These are phyloP conservation scores for Unio delphinus DNA, from an alignment of 2,888 invertebrate genomes.

Conservation along the genomic window DNA sequence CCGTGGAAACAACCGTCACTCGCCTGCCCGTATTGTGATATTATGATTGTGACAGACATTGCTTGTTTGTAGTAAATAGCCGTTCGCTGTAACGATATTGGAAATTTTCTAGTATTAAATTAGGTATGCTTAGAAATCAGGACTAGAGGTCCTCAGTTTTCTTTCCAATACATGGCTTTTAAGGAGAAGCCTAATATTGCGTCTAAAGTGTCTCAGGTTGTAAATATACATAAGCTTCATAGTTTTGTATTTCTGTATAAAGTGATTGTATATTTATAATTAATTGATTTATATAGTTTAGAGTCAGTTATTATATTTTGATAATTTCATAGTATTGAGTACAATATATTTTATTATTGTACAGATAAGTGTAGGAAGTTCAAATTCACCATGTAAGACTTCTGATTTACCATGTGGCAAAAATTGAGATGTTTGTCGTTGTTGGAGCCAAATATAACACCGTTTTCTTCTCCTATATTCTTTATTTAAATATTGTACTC, in stretches of 20 bases:
- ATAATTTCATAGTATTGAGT: not conserved
- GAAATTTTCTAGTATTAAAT: not conserved
- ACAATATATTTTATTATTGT: not conserved
- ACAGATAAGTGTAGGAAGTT: not conserved
- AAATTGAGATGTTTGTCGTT: too few relatives aligned
- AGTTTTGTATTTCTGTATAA: not conserved
- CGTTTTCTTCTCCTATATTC: too few relatives aligned
- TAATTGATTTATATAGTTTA: not conserved
- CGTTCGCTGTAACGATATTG: not conserved
- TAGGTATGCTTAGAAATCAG: not conserved
- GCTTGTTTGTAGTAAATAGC: too few relatives aligned
- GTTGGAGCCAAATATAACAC: too few relatives aligned
- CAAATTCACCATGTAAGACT: too few relatives aligned
- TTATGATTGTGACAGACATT: too few relatives aligned
- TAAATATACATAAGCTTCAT: not conserved
- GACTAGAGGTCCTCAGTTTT: not conserved
- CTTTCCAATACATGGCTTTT: not conserved
- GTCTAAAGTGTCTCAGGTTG: not conserved
- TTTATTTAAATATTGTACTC: too few relatives aligned
- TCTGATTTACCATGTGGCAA: too few relatives aligned
- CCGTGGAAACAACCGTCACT: too few relatives aligned
- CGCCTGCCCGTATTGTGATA: too few relatives aligned
- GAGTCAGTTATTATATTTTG: not conserved
- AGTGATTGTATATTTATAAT: not conserved
- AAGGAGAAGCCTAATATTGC: not conserved